Conservation (phyloP, 1,140 invertebrate genomes). For the Nymphalis io region DNA sequence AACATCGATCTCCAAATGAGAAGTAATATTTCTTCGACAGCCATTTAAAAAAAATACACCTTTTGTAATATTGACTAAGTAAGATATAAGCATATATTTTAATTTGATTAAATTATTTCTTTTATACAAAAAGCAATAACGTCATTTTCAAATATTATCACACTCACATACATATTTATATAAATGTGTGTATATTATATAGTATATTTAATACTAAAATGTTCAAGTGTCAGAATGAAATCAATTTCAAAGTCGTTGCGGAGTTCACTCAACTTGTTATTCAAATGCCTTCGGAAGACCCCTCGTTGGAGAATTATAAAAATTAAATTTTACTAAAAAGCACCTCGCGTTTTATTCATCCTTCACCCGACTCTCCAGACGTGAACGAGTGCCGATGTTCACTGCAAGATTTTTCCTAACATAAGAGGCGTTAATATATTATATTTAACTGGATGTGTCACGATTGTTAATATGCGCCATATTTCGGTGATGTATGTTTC, state of each 20-base stretch:
- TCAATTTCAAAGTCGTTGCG: conserved; percentile 36
- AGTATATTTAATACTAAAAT: background rate
- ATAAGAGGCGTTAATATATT: conserved; percentile 49
- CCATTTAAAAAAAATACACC: no score
- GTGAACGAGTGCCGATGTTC: conserved; percentile 69
- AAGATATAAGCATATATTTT: no score
- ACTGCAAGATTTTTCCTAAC: conserved; percentile 68
- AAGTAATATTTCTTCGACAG: no score
- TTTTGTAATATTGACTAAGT: no score
- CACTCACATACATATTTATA: background rate
- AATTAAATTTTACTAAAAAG: conserved; percentile 57
- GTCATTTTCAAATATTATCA: no score
- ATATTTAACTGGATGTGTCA: conserved; percentile 14
- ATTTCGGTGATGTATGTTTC: background rate
- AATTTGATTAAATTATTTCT: no score
- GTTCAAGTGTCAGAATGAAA: conserved; percentile 32
- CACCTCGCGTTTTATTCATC: conserved; percentile 62
- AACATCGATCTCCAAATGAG: no score
- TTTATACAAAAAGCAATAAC: no score
- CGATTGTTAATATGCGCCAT: background rate
- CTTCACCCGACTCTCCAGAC: conserved; percentile 60
- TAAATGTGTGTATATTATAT: background rate
- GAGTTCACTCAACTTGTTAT: conserved; percentile 44
- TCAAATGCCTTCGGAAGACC: conserved; percentile 39
- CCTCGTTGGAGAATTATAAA: conserved; percentile 55